Evolutionary conservation across 2,888 invertebrate species (phyloP), one percentile per base, ranked within the genome.

Genomic region (Tenthredo livida): DNA sequence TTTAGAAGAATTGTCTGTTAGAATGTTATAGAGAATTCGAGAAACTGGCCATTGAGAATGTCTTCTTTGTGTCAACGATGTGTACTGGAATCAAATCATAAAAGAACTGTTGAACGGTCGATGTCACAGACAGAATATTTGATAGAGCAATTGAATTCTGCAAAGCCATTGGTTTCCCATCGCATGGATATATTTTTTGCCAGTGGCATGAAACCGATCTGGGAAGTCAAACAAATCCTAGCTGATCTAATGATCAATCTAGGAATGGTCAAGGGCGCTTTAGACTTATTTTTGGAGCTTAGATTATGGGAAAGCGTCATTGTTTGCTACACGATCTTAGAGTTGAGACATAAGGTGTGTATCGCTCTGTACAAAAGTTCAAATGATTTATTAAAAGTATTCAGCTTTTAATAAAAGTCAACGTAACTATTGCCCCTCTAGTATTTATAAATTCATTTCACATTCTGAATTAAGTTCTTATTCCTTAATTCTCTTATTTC

Each of bases 261-360:
- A 80, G 99, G 98, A 10, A 95, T 97, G 86, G 95, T 97, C 2
- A 98, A 98, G 92, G 96, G 96, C 4, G 98, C 98, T 0, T 94
- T 98, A 29, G 97, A 98, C 87, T 94, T 97, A 84, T 98, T 96
- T 92, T 93, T 96, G 37, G 94, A 95, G 77, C 94, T 99, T 37
- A 95, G 97, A 88, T 94, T 97, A 37, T 99, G 99, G 99, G 98
- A 99, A 90, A 97, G 98, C 87, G 97, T 98, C 43, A 97, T 99
- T 84, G 95, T 96, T 1, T 99, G 99, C 93, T 99, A 99, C 92
- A 97, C 97, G 65, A 94, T 96, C 86, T 93, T 99, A 86, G 96
- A 98, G 88, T 94, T 98, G 88, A 94, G 96, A 58, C 98, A 99
- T 90, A 98, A 98, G 94, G 96, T 96, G 90, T 86, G 82, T 84